Conservation (phyloP, 2,888 invertebrate species). For the Rotaria macrura region DNA sequence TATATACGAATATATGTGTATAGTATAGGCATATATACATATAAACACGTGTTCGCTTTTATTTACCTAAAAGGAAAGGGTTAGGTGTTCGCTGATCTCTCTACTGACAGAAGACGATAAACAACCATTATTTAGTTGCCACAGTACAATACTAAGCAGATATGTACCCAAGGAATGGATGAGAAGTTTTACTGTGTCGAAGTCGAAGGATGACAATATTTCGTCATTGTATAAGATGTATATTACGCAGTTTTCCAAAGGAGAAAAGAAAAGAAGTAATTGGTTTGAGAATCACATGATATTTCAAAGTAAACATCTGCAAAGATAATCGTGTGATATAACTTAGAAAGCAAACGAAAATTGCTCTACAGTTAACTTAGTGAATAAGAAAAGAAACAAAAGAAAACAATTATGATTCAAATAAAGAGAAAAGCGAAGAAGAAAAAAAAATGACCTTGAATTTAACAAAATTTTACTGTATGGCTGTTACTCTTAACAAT, state of each 20-base stretch:
- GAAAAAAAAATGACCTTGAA: neutral
- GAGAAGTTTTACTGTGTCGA: neutral
- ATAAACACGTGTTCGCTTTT: neutral
- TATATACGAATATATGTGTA: too few relatives aligned
- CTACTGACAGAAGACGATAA: neutral
- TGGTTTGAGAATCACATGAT: neutral
- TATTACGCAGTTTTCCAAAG: neutral
- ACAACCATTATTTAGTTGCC: neutral
- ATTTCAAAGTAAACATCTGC: neutral
- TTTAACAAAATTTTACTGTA: neutral
- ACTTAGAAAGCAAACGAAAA: neutral
- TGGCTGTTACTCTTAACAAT: neutral
- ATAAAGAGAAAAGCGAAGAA: too few relatives aligned
- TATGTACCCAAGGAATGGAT: neutral
- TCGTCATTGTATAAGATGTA: neutral
- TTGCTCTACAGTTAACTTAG: neutral
- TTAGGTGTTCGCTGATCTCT: neutral
- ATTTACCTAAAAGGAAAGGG: neutral
- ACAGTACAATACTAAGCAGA: neutral
- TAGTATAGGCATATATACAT: too few relatives aligned
- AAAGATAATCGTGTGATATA: neutral
- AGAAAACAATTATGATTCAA: too few relatives aligned
- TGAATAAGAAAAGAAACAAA: too few relatives aligned
- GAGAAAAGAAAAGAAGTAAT: neutral
- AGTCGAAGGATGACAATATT: neutral